phyloP scores from a whole-genome alignment of 2,113 vertebrate genomes.

The Pygoscelis antarcticus region DNA sequence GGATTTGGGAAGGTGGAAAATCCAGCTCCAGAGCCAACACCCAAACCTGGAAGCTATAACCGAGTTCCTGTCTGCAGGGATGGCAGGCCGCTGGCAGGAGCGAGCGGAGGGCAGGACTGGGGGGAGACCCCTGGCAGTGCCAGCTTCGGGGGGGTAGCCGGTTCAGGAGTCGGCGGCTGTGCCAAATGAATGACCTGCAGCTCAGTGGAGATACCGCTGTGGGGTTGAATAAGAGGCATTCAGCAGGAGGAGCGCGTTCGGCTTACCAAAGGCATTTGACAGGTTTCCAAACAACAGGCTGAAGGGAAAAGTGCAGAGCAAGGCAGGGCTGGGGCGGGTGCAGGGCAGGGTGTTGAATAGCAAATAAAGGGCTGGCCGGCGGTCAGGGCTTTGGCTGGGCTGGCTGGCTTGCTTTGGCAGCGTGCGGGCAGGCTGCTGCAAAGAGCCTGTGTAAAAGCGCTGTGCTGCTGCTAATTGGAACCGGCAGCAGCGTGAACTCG shows the following conservation, averaged over 20 bases:
- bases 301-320: neutral
- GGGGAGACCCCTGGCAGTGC: neutral
- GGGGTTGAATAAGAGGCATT: neutral
- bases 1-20: constrained; percentile 27
- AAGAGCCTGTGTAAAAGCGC: neutral
- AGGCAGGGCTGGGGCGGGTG: neutral
- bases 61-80: neutral
- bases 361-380: neutral
- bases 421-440: neutral
- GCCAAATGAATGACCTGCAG: rapidly evolving
- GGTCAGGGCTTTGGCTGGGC: neutral
- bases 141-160: too few relatives aligned
- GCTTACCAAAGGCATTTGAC: neutral
- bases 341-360: neutral
- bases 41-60: neutral
- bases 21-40: neutral
- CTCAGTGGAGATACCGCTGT: too few relatives aligned
- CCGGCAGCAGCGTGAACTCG: neutral
- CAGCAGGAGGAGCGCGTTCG: neutral
- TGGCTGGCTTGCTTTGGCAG: neutral
- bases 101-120: rapidly evolving
- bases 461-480: rapidly evolving
- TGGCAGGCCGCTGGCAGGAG: neutral
- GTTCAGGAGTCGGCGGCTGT: rapidly evolving
- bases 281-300: rapidly evolving